These are phyloP conservation scores for Pocota personata DNA, from an alignment of 2,888 invertebrate species.

Conservation along the genomic window DNA sequence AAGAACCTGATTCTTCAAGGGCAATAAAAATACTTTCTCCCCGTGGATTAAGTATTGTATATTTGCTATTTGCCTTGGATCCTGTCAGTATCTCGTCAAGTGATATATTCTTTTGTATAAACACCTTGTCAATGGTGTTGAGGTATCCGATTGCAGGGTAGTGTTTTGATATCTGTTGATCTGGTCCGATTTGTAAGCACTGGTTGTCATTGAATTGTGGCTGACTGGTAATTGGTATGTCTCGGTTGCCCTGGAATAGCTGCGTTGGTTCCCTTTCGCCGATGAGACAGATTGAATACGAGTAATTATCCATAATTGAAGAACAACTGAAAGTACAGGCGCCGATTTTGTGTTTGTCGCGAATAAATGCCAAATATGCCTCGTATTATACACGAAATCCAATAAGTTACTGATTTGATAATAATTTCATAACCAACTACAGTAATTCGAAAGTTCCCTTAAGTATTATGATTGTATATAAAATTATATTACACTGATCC, in stretches of 20 bases:
- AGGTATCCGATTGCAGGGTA: slow-evolving; percentile 17
- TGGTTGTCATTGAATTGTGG: neutral
- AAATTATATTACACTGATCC: too few species aligned
- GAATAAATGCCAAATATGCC: neutral
- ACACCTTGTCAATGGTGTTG: slow-evolving; percentile 16
- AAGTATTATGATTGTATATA: too few species aligned
- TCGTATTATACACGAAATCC: neutral
- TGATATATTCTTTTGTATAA: slow-evolving; percentile 12
- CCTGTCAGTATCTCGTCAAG: slow-evolving; percentile 1
- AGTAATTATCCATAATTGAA: slow-evolving; percentile 4
- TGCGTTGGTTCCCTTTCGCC: too few species aligned
- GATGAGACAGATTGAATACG: neutral
- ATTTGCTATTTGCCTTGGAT: slow-evolving; percentile 6
- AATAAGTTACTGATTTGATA: neutral
- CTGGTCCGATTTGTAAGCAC: neutral
- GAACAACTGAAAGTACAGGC: neutral
- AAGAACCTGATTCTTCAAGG: slow-evolving; percentile 17
- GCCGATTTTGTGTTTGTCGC: neutral
- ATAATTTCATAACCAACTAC: neutral
- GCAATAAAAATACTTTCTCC: slow-evolving; percentile 27
- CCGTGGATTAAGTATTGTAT: slow-evolving; percentile 1
- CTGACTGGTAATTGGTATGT: slow-evolving; percentile 13
- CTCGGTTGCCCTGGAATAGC: slow-evolving; percentile 17
- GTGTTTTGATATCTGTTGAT: neutral
- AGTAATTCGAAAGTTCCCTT: neutral